phyloP scores from a whole-genome alignment of 2,797 vertebrate species.

The Glossophaga mutica region DNA sequence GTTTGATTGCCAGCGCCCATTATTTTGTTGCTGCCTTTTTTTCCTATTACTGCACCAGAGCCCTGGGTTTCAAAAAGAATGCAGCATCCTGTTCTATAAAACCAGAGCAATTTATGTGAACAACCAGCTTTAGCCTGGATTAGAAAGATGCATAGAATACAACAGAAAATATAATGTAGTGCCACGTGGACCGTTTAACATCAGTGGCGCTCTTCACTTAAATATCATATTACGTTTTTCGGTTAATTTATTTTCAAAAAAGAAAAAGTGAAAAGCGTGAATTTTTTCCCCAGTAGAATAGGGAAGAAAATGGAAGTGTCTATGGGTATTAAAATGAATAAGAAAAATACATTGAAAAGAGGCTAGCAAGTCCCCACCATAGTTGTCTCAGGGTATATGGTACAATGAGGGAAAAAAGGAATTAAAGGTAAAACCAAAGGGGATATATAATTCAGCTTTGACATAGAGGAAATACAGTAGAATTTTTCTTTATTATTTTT shows the following conservation, averaged over 20 bases:
- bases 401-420: neutral
- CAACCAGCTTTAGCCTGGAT: conserved; percentile 64
- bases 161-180: conserved; percentile 37
- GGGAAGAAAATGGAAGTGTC: conserved; percentile 52
- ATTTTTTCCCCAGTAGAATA: neutral
- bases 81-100: conserved; percentile 64
- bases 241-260: conserved; percentile 55
- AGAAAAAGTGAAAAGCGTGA: neutral
- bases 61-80: conserved; percentile 64
- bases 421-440: conserved; percentile 22
- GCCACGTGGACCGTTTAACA: neutral
- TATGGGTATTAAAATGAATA: conserved; percentile 50
- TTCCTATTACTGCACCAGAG: conserved; percentile 73
- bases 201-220: conserved; percentile 40
- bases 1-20: conserved; percentile 82
- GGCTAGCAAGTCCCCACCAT: neutral
- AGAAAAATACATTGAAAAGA: conserved; percentile 28
- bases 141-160: conserved; percentile 58
- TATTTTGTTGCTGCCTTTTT: conserved; percentile 79
- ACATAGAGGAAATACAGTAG: neutral
- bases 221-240: conserved; percentile 35
- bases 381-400: neutral
- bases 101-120: conserved; percentile 75
- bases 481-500: neutral
- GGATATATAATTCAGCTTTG: neutral